Base-by-base conservation (phyloP, 2,113 vertebrate genomes). In the Ranitomeya variabilis region DNA sequence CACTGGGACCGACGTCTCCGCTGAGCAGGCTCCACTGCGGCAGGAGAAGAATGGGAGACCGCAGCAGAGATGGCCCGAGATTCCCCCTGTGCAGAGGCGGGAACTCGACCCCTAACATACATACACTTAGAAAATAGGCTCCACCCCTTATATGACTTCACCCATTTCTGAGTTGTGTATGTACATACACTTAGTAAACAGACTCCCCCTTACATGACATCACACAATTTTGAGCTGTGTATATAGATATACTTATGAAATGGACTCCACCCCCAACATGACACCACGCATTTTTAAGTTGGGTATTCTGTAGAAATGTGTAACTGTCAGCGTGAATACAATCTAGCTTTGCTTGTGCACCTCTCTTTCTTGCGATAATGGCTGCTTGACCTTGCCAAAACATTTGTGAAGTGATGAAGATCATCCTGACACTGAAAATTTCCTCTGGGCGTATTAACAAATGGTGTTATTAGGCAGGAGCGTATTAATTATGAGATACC, bases 321-420 rank as follows among this genome's bases (percentile, higher is more conserved):
- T 80, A 81, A 83, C 19, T 82, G 15, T 80, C 5, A 45, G 23
- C n/a, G 76, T 87, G 78, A 54, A 52, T 54, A 57, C 31, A 88
- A 55, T 0, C 0, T 0, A 37, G 7, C 21, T 64, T 37, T 45
- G 51, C 21, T 51, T 9, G 11, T 90, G 11, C 51, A 85, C 62
- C n/a, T 90, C 14, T 84, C 10, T 18, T 23, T 81, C 64, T 62
- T 59, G 37, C 0, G 82, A 66, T 59, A 87, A 67, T 57, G 80
- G 55, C 51, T 60, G n/a, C 21, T 77, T 90, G 86, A 89, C 91
- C 90, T 89, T 90, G 86, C 71, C 73, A 89, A 67, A 23, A 52
- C 6, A 69, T 45, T 57, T n/a, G 55, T 37, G 73, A 86, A 52
- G 82, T 59, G 73, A 71, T 69, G 54, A 83, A 54, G 77, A 57